These are phyloP conservation scores for Drosophila varians DNA, from an alignment of 1,140 invertebrate genomes.

Conservation along the genomic window DNA sequence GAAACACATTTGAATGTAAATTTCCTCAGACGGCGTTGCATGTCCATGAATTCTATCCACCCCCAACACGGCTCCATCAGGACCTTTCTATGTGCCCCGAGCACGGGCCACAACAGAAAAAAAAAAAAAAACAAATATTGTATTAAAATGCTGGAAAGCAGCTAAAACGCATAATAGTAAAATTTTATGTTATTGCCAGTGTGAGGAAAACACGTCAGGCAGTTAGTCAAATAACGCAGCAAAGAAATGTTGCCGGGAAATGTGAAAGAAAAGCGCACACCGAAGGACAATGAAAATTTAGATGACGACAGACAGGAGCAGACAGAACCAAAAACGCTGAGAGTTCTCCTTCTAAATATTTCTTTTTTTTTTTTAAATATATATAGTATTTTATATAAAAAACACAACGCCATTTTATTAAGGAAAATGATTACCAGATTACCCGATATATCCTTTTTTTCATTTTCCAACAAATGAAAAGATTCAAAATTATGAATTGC, in stretches of 20 bases:
- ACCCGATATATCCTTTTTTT: too few relatives aligned
- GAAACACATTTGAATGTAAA: constrained; percentile 83
- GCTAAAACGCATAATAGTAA: constrained; percentile 83
- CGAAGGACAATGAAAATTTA: constrained; percentile 71
- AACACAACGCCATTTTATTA: too few relatives aligned
- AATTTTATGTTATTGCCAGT: constrained; percentile 83
- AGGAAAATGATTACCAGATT: too few relatives aligned
- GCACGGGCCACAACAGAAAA: background rate
- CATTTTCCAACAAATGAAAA: too few relatives aligned
- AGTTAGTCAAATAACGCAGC: constrained; percentile 77
- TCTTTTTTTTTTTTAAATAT: too few relatives aligned
- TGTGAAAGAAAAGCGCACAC: constrained; percentile 49
- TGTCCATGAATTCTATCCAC: constrained; percentile 78
- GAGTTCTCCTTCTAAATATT: constrained; percentile 17
- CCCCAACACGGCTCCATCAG: constrained; percentile 12
- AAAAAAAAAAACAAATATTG: constrained; percentile 68
- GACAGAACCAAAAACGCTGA: constrained; percentile 8
- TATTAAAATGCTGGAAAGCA: constrained; percentile 83
- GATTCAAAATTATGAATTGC: too few relatives aligned
- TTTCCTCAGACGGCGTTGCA: constrained; percentile 75
- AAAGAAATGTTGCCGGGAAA: constrained; percentile 33
- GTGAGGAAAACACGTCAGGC: constrained; percentile 82
- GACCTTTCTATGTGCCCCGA: constrained; percentile 49
- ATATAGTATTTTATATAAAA: background rate
- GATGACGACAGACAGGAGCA: constrained; percentile 46